Base-by-base conservation (phyloP, 2,888 invertebrate genomes). In the Cephus pygmeus region DNA sequence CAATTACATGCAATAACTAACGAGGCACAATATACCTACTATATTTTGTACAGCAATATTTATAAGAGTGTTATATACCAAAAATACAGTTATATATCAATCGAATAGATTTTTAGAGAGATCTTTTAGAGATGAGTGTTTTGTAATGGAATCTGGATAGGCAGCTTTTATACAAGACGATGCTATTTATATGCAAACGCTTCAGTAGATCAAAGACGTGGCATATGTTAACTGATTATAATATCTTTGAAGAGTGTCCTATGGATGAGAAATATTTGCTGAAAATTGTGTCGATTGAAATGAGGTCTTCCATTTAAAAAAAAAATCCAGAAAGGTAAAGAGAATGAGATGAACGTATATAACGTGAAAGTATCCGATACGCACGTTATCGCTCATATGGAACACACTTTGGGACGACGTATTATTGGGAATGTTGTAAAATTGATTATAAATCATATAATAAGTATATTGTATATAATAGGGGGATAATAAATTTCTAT, bases 31-130 rank as follows among this genome's bases (percentile, higher is more conserved):
- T 85, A 85, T 83, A 84, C 81, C 84, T 83, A 86, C 81, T 88
- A 89, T 88, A 88, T 89, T 89, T 90, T 90, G 85, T 90, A 90
- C 87, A 89, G 86, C 86, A 83, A 85, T 86, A 85, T 87, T 86
- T 33, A 71, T 69, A 77, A 35, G 31, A 69, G 33, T 31, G 71
- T 71, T 71, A 68, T 34, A 74, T 36, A 69, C 4, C 69, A 75
- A 34, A 35, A 69, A n/a, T 75, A 69, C 23, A 69, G 31, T 75
- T 71, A 71, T 56, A 56, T 30, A 71, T 76, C 33, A 75, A 73
- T 36, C 69, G 15, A 73, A 36, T 79, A 75, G 73, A 83, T 83
- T 87, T 87, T 86, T 85, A 86, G 82, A 79, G 76, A 82, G 83
- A 82, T 82, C 75, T 82, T 84, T 84, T 87, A 83, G 85, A 83